phyloP scores from a whole-genome alignment of 2,113 vertebrate genomes.

The Tenebrosternarchus preto region DNA sequence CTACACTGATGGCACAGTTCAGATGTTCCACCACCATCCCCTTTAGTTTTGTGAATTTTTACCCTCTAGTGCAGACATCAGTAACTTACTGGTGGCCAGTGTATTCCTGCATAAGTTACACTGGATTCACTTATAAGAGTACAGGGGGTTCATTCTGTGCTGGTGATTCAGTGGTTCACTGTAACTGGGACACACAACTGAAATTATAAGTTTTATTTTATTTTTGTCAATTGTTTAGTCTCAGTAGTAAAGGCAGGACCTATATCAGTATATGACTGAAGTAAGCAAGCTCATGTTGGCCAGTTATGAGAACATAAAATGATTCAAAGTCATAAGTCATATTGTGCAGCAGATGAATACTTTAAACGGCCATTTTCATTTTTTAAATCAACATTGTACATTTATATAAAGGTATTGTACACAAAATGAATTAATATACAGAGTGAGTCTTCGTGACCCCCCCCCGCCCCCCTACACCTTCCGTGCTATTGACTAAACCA shows the following conservation, averaged over 20 bases:
- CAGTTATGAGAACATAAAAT: constrained; percentile 68
- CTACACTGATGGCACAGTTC: background rate
- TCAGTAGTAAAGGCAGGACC: constrained; percentile 69
- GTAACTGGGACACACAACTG: constrained; percentile 18
- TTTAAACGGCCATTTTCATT: constrained; percentile 56
- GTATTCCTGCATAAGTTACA: background rate
- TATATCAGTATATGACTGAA: constrained; percentile 66
- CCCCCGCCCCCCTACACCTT: constrained; percentile 38
- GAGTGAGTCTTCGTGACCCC: constrained; percentile 56
- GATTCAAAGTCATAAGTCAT: constrained; percentile 57
- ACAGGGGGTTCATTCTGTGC: constrained; percentile 1
- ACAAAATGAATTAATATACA: constrained; percentile 66
- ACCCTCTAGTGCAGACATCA: background rate
- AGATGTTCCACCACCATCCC: background rate
- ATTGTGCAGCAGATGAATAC: constrained; percentile 56
- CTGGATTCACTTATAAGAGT: background rate
- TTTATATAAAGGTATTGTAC: constrained; percentile 55
- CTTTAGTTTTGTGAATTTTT: background rate
- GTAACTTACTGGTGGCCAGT: background rate
- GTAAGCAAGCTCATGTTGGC: constrained; percentile 55
- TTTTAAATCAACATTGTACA: constrained; percentile 53
- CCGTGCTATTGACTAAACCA: constrained; percentile 72
- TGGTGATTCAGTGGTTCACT: constrained; percentile 21
- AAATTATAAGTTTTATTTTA: constrained; percentile 23
- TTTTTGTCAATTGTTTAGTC: constrained; percentile 19